Evolutionary conservation across 2,797 vertebrate genomes (phyloP), one percentile per base, ranked within the genome.

Genomic region (Pseudochirops corinnae): DNA sequence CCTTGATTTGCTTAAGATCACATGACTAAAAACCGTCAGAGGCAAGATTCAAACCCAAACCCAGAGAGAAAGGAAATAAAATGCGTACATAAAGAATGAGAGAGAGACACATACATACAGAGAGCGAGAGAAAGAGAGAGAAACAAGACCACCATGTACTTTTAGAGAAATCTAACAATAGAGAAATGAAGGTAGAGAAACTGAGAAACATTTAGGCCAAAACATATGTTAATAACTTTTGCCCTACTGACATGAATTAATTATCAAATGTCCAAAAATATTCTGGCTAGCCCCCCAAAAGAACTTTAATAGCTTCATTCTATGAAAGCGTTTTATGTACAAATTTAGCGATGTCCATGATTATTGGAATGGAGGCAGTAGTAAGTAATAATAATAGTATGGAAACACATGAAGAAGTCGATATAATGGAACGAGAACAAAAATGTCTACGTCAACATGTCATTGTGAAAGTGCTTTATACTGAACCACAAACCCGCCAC

Each of bases 381-480:
- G n/a, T 67, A 33, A 67, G 13, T n/a, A 62, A 39, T 56, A 46
- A 29, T 50, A 56, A 28, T 29, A 56, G 82, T 31, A 6, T 26
- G 26, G 55, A 92, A 60, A 55, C n/a, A n/a, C 50, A 55, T 55
- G 53, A 62, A 33, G 53, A 55, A 21, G 33, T 93, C 52, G 1
- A 82, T 1, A 55, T 13, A 1, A 56, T 46, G 14, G n/a, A n/a
- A 60, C 24, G 12, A 55, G 52, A 33, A 5, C 92, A 55, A 74
- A 93, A 93, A 95, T 67, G 60, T 67, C 31, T n/a, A 4, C 24
- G 18, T 82, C 55, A 94, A 56, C 53, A 91, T 93, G 93, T 95
- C 52, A 74, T 93, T 91, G 58, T 55, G 21, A 97, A 96, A 56
- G 91, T 87, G 24, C 53, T 93, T 94, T 58, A 94, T 33, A 53